Conservation (phyloP, 1,140 invertebrate species). For the Drosophila pallidifrons region DNA sequence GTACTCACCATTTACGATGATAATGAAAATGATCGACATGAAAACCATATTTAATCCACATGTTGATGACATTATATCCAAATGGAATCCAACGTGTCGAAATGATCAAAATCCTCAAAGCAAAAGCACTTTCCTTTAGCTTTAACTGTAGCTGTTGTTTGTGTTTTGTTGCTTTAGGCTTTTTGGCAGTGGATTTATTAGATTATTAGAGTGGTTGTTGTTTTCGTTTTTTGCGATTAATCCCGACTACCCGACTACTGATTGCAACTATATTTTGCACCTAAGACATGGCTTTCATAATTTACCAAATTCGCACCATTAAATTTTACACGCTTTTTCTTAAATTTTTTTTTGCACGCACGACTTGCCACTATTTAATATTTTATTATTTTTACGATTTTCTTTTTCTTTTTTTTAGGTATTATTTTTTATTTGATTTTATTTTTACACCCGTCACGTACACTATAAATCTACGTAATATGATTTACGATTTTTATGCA, state of each 20-base stretch:
- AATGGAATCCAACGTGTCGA: conserved; percentile 71
- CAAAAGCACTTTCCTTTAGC: conserved; percentile 33
- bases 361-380: conserved; percentile 40
- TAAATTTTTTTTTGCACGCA: conserved; percentile 52
- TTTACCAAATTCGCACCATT: conserved; percentile 49
- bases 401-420: neutral
- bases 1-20: conserved; percentile 84
- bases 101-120: conserved; percentile 46
- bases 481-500: conserved; percentile 39
- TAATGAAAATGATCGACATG: conserved; percentile 84
- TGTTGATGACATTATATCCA: conserved; percentile 84
- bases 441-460: conserved; percentile 44
- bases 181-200: conserved; percentile 15
- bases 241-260: conserved; percentile 20
- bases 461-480: conserved; percentile 20
- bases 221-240: neutral
- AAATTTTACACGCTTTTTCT: conserved; percentile 48
- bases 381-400: conserved; percentile 27
- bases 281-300: conserved; percentile 53
- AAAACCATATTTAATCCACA: conserved; percentile 84
- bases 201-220: neutral
- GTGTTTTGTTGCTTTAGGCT: conserved; percentile 7
- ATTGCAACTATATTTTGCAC: conserved; percentile 31
- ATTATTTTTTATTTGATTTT: conserved; percentile 23
- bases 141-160: conserved; percentile 12